A percentile compares a stretch with the other conserved stretches of the same genome.
Evolutionary conservation across 2,797 vertebrate species (phyloP).

Genomic region (Chlorospingus flavigularis): DNA sequence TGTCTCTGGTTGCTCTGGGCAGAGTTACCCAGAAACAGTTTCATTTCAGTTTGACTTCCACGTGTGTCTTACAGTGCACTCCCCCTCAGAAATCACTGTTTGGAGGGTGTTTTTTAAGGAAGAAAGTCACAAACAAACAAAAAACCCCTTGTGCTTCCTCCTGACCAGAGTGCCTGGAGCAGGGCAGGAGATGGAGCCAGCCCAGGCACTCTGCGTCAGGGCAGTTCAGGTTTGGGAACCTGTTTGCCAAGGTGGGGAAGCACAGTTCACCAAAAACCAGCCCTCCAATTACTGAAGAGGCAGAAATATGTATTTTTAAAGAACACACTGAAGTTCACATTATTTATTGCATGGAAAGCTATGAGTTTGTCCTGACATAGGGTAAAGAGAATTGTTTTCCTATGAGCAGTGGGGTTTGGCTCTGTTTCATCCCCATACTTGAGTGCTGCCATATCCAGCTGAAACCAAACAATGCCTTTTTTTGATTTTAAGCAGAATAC

Average conservation of each 20-base stretch:
- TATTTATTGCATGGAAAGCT: not conserved
- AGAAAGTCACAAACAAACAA: not conserved
- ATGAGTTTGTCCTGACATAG: not conserved
- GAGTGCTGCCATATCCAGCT: not conserved
- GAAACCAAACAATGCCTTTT: not conserved
- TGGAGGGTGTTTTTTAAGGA: not conserved
- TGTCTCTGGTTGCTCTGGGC: not conserved
- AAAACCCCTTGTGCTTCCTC: not conserved
- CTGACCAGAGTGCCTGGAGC: not conserved
- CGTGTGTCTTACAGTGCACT: not conserved
- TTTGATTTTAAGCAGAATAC: not conserved
- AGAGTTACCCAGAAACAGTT: not conserved
- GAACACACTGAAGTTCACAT: not conserved
- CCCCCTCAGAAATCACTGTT: not conserved
- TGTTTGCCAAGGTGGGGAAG: not conserved
- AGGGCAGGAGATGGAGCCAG: not conserved
- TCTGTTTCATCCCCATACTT: rapidly evolving
- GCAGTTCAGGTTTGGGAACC: not conserved
- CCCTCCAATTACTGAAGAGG: not conserved
- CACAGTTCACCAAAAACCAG: not conserved
- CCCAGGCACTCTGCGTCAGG: not conserved
- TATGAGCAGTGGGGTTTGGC: not conserved
- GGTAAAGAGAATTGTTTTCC: not conserved
- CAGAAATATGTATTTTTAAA: not conserved
- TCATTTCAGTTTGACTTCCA: not conserved